phyloP scores from a whole-genome alignment of 2,797 vertebrate species.

The Amblyraja radiata region DNA sequence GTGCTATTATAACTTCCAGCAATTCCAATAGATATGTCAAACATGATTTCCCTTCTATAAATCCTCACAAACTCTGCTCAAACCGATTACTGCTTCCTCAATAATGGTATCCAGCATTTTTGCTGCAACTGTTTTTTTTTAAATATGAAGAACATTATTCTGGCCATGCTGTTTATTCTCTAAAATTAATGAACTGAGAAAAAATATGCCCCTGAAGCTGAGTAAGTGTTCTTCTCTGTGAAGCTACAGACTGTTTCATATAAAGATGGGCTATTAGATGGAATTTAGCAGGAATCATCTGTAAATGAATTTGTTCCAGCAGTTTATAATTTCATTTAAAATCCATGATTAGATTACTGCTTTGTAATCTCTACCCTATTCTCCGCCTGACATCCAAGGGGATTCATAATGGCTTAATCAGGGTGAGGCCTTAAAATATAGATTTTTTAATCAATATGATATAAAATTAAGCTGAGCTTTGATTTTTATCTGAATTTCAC shows the following conservation, averaged over 20 bases:
- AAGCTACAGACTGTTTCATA: not conserved
- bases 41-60: no score
- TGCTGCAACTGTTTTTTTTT: no score
- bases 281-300: not conserved
- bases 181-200: slow-evolving; percentile 19
- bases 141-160: not conserved
- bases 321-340: not conserved
- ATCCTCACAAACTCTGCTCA: no score
- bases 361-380: not conserved
- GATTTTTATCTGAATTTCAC: not conserved
- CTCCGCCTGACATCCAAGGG: not conserved
- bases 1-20: no score
- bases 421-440: not conserved
- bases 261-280: no score
- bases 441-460: not conserved
- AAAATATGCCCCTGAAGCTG: not conserved
- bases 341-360: not conserved
- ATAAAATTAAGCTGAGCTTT: not conserved
- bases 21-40: no score
- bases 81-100: no score
- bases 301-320: not conserved
- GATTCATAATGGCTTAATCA: slow-evolving; percentile 6
- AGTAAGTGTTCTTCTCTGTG: not conserved
- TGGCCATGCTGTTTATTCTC: not conserved
- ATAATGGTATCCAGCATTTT: no score